Percentiles rank a stretch among this genome's conserved stretches.
Evolutionary conservation across 2,113 vertebrate species (phyloP).

Genomic region (Paracanthobrama guichenoti): DNA sequence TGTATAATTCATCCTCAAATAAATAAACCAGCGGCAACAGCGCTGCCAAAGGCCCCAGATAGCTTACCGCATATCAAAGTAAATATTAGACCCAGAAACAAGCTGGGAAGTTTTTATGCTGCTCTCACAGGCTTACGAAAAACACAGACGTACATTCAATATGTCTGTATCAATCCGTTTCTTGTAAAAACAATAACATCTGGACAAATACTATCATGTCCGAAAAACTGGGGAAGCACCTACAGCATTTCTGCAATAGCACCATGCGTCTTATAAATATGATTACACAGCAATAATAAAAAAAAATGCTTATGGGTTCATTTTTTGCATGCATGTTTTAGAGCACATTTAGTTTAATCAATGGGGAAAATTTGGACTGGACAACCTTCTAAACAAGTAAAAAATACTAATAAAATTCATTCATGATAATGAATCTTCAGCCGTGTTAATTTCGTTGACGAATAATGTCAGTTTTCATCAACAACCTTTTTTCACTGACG

Average conservation of each 20-base stretch:
- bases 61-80: slow-evolving; percentile 20
- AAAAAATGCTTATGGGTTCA: neutral
- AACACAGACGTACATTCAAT: neutral
- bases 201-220: neutral
- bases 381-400: no score
- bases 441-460: no score
- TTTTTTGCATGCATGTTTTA: neutral
- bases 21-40: slow-evolving; percentile 33
- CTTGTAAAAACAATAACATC: neutral
- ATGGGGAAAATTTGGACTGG: no score
- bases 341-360: no score
- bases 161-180: neutral
- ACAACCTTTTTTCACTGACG: no score
- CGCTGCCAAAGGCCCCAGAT: slow-evolving; percentile 1
- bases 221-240: no score
- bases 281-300: no score
- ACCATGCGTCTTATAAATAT: neutral
- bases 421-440: neutral
- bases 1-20: slow-evolving; percentile 33
- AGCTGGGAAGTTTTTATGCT: slow-evolving; percentile 16
- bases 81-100: slow-evolving; percentile 46
- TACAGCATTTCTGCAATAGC: neutral
- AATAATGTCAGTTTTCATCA: no score
- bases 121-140: slow-evolving; percentile 14
- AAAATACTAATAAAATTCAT: neutral